Percentiles rank a stretch among this genome's conserved stretches.
These are phyloP conservation scores for Platysternon megacephalum DNA, from an alignment of 2,113 vertebrate species.

Conservation along the genomic window DNA sequence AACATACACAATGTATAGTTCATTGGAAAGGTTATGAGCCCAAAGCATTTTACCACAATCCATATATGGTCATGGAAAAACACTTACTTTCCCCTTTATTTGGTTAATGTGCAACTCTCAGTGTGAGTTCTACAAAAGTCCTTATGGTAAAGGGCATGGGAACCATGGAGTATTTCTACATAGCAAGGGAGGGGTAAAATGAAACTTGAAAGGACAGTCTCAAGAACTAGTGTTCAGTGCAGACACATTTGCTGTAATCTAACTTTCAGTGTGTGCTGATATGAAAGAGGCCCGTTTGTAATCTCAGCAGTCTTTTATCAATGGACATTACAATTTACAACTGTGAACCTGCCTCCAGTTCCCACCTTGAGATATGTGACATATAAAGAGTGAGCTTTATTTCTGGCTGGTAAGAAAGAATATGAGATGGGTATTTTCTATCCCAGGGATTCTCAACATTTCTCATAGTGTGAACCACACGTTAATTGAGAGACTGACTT, in stretches of 20 bases:
- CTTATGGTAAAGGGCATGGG: constrained; percentile 8
- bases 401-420: not conserved
- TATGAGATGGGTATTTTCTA: not conserved
- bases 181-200: not conserved
- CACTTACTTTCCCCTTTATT: not conserved
- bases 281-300: not conserved
- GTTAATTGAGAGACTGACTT: not conserved
- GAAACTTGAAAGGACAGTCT: not conserved
- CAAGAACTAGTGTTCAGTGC: not conserved
- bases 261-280: not conserved
- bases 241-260: not conserved
- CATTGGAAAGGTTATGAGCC: not conserved
- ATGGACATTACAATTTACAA: not conserved
- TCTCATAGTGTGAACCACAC: not conserved
- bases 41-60: not conserved
- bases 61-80: not conserved
- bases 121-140: not conserved
- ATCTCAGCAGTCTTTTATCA: not conserved
- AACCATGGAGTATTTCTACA: not conserved
- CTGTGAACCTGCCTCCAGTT: not conserved
- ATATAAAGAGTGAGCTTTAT: not conserved
- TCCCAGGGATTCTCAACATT: not conserved
- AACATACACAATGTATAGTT: not conserved
- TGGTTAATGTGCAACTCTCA: constrained; percentile 45
- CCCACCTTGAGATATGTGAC: not conserved